phyloP scores from a whole-genome alignment of 2,797 vertebrate species.

The Lindbergichthys nudifrons region DNA sequence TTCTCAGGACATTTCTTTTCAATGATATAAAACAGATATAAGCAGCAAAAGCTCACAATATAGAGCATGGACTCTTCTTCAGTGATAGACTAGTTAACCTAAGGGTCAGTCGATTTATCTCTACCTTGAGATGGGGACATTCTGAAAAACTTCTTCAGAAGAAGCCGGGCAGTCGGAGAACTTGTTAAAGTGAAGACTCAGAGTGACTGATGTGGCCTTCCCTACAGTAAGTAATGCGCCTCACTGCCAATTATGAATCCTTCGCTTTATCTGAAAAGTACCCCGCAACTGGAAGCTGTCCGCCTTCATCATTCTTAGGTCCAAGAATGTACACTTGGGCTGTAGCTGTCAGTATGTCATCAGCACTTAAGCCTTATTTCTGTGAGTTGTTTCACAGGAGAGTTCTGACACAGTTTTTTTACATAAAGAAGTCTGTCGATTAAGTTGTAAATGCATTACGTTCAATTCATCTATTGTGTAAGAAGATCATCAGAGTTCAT shows the following conservation, averaged over 20 bases:
- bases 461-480: not conserved
- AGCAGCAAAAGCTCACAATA: not conserved
- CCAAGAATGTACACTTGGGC: slow-evolving; percentile 15
- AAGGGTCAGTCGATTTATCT: slow-evolving; percentile 20
- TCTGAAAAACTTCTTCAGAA: slow-evolving; percentile 18
- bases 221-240: slow-evolving; percentile 11
- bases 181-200: slow-evolving; percentile 23
- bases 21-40: not conserved
- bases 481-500: not conserved
- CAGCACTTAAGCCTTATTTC: slow-evolving; percentile 4
- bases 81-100: slow-evolving; percentile 24
- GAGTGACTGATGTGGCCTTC: not conserved
- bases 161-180: slow-evolving; percentile 7
- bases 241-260: slow-evolving; percentile 12
- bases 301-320: slow-evolving; percentile 24
- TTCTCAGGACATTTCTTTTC: not conserved
- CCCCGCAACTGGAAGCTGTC: slow-evolving; percentile 20
- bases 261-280: slow-evolving; percentile 29
- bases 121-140: slow-evolving; percentile 26
- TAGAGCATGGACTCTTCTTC: not conserved
- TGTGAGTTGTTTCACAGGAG: not conserved
- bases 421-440: not conserved
- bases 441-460: not conserved
- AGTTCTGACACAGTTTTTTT: slow-evolving; percentile 15
- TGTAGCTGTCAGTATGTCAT: slow-evolving; percentile 43